phyloP scores from a whole-genome alignment of 1,140 invertebrate genomes.

The Drosophila nikananu region DNA sequence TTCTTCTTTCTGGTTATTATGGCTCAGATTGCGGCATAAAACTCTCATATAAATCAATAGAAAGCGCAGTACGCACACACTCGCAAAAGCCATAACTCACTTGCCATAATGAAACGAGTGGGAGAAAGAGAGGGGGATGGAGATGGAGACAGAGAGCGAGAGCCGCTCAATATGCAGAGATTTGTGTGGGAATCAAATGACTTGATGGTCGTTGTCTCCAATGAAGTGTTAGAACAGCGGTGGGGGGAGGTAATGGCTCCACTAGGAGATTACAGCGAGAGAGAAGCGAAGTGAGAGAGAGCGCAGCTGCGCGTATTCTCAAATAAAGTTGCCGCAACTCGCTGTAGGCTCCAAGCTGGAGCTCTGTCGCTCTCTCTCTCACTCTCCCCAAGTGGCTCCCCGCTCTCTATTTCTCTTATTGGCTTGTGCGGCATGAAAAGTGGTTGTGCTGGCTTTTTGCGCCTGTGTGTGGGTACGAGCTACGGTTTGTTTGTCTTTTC shows the following conservation, averaged over 20 bases:
- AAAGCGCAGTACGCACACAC: conserved; percentile 64
- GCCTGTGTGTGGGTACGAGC: conserved; percentile 23
- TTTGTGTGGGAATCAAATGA: conserved; percentile 82
- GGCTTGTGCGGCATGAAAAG: conserved; percentile 74
- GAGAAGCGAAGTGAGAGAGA: conserved; percentile 18
- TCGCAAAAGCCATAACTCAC: conserved; percentile 67
- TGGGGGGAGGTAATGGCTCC: conserved; percentile 39
- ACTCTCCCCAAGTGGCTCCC: conserved; percentile 29
- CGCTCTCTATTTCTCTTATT: conserved; percentile 59
- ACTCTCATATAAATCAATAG: conserved; percentile 81
- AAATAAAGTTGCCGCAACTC: conserved; percentile 63
- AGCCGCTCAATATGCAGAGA: conserved; percentile 67
- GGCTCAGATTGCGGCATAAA: conserved; percentile 77
- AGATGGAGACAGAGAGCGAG: conserved; percentile 25
- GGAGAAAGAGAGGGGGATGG: conserved; percentile 15
- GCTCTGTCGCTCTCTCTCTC: conserved; percentile 23
- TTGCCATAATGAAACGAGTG: conserved; percentile 62
- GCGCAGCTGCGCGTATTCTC: conserved; percentile 53
- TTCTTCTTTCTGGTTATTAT: conserved; percentile 52
- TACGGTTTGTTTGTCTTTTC: conserved; percentile 67
- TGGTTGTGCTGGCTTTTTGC: conserved; percentile 50
- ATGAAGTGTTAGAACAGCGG: conserved; percentile 77
- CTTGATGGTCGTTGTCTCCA: conserved; percentile 74
- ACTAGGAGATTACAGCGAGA: conserved; percentile 36
- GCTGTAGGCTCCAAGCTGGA: conserved; percentile 47